These are phyloP conservation scores for Tamandua tetradactyla DNA, from an alignment of 2,797 vertebrate genomes.

Conservation along the genomic window DNA sequence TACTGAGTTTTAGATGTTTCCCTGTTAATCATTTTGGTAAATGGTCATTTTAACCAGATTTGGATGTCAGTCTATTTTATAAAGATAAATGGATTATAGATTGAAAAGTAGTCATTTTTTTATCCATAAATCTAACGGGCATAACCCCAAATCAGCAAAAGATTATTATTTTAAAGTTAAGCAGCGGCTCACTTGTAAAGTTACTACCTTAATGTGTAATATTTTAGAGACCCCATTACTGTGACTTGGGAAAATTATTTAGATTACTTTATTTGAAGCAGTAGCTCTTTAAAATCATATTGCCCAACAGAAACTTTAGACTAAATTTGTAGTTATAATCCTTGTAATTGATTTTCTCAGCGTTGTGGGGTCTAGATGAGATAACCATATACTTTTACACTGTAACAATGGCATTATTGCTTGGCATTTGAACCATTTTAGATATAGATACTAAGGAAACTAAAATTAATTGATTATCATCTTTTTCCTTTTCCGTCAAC, in stretches of 20 bases:
- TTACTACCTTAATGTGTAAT: conserved; percentile 13
- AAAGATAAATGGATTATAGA: conserved; percentile 45
- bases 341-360: conserved; percentile 48
- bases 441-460: conserved; percentile 54
- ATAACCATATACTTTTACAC: neutral
- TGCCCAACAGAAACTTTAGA: conserved; percentile 28
- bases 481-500: neutral
- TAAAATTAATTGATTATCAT: conserved; percentile 46
- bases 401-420: conserved; percentile 11
- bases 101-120: conserved; percentile 58
- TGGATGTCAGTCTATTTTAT: conserved; percentile 44
- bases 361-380: neutral
- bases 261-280: conserved; percentile 43
- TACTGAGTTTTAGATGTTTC: conserved; percentile 46
- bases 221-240: conserved; percentile 56
- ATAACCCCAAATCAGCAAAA: conserved; percentile 30
- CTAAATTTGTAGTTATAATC: conserved; percentile 26
- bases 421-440: conserved; percentile 37
- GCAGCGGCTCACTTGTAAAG: conserved; percentile 27
- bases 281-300: conserved; percentile 41
- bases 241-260: conserved; percentile 55
- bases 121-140: neutral
- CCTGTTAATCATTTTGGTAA: conserved; percentile 43
- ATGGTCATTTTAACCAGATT: conserved; percentile 47
- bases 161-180: conserved; percentile 50